phyloP scores from a whole-genome alignment of 2,797 vertebrate species.

The Spinibarbus caldwelli region DNA sequence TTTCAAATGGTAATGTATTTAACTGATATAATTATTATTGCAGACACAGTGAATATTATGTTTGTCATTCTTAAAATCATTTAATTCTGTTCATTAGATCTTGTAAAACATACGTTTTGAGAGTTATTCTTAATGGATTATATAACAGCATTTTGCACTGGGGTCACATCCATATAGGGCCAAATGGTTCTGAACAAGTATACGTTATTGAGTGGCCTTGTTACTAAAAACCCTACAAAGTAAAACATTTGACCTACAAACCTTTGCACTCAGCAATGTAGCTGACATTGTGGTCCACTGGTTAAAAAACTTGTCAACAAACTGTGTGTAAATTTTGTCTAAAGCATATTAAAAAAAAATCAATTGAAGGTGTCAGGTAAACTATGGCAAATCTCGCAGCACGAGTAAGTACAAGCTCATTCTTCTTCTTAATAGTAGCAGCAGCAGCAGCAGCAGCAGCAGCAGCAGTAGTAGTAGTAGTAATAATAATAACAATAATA shows the following conservation, averaged over 20 bases:
- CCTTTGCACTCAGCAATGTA: background rate
- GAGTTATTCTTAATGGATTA: slow-evolving; percentile 18
- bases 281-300: slow-evolving; percentile 2
- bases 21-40: background rate
- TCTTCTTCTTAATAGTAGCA: background rate
- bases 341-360: background rate
- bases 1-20: background rate
- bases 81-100: background rate
- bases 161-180: slow-evolving; percentile 49
- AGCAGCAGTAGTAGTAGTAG: background rate
- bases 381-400: background rate
- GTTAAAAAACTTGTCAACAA: background rate
- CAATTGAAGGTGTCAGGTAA: background rate
- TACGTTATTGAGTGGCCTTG: slow-evolving; percentile 72
- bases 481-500: too few relatives aligned
- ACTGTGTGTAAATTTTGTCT: background rate
- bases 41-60: background rate
- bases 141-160: background rate
- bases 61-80: background rate
- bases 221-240: slow-evolving; percentile 59
- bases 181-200: slow-evolving; percentile 63
- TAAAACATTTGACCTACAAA: slow-evolving; percentile 70
- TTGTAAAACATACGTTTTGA: background rate
- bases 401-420: background rate
- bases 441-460: background rate